Percentiles rank a stretch among this genome's conserved stretches.
These are phyloP conservation scores for Temnopleurus reevesii DNA, from an alignment of 53 echinoderm and acorn worm genomes.

Conservation along the genomic window DNA sequence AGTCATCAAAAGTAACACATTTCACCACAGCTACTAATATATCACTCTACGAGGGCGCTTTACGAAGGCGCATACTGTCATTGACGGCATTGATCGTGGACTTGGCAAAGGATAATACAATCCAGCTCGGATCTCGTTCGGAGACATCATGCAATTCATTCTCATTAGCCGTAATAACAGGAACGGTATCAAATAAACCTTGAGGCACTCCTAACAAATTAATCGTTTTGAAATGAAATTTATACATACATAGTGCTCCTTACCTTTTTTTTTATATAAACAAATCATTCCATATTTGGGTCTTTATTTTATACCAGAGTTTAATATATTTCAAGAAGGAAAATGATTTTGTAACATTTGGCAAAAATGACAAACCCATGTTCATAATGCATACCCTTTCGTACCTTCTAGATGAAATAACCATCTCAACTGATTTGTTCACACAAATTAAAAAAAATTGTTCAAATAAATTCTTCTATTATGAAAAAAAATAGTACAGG, in stretches of 20 bases:
- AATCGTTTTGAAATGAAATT: neutral
- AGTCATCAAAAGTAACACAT: conserved; percentile 16
- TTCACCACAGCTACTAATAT: neutral
- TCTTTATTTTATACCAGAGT: no score
- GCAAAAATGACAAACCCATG: neutral
- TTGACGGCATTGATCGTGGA: neutral
- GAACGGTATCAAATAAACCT: neutral
- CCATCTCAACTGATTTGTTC: no score
- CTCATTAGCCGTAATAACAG: neutral
- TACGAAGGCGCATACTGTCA: neutral
- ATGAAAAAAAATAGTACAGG: neutral
- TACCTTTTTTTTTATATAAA: no score
- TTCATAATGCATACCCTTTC: neutral
- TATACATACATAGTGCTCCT: neutral
- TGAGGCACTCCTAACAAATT: neutral
- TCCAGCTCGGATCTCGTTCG: neutral
- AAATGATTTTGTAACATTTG: no score
- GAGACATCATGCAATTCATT: neutral
- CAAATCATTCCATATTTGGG: no score
- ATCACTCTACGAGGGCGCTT: neutral
- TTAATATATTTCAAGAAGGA: no score
- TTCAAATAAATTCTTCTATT: neutral
- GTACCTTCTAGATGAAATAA: conserved; percentile 12
- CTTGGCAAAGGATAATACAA: neutral
- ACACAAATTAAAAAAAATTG: no score